Evolutionary conservation across 2,113 vertebrate species (phyloP).

Genomic region (Phaethon lepturus): DNA sequence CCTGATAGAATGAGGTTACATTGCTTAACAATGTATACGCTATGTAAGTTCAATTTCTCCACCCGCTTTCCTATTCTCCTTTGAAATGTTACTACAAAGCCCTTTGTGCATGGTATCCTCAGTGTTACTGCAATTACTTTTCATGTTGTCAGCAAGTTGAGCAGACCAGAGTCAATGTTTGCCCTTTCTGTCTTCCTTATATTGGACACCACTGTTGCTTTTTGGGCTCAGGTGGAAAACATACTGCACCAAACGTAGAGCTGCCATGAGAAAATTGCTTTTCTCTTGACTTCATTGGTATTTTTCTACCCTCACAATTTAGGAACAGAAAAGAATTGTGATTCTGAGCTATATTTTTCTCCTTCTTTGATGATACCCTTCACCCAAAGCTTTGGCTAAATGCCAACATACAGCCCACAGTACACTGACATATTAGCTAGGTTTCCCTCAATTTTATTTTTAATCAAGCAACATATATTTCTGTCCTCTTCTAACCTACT

Average conservation of each 20-base stretch:
- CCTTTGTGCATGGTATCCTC: not conserved
- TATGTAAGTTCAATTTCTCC: not conserved
- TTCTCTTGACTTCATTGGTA: not conserved
- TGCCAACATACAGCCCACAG: not conserved
- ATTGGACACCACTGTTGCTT: not conserved
- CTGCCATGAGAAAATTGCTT: not conserved
- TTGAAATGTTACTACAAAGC: not conserved
- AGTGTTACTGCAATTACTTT: not conserved
- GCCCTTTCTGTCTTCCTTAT: not conserved
- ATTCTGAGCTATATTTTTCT: not conserved
- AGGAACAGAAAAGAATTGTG: not conserved
- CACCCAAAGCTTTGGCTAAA: not conserved
- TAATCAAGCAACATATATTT: not conserved
- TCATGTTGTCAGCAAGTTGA: not conserved
- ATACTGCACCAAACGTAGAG: not conserved
- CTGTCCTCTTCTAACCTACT: not conserved
- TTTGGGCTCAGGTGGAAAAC: not conserved
- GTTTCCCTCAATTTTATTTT: not conserved
- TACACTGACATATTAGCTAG: not conserved
- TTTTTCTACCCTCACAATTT: not conserved
- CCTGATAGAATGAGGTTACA: not conserved
- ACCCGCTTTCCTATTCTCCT: not conserved
- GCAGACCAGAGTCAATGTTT: not conserved
- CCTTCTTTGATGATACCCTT: not conserved
- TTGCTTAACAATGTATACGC: not conserved